These are phyloP conservation scores for Sycophila sp. DNA, from an alignment of 1,140 invertebrate genomes.

Conservation along the genomic window DNA sequence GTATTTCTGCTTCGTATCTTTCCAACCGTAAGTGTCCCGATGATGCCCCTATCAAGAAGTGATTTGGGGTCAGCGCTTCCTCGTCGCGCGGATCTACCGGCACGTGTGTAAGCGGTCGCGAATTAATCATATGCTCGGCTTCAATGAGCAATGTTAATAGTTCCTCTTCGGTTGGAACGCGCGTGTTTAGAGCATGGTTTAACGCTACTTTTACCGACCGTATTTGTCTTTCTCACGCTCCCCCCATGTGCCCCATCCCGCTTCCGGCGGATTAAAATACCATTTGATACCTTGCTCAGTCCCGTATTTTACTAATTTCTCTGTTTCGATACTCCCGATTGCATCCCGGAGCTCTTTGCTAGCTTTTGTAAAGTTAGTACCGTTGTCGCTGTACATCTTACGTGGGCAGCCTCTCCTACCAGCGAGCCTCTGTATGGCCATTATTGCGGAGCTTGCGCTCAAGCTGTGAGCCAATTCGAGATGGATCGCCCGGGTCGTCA, in stretches of 20 bases:
- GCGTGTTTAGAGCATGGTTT: not conserved
- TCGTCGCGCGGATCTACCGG: not conserved
- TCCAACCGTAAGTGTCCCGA: not conserved
- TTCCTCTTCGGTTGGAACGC: not conserved
- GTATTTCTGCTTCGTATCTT: not conserved
- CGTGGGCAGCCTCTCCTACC: not conserved
- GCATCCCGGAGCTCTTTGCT: too few species aligned
- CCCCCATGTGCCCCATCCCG: too few species aligned
- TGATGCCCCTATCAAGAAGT: not conserved
- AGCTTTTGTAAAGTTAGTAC: not conserved
- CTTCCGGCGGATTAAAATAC: too few species aligned
- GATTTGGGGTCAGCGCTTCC: not conserved
- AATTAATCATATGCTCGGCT: not conserved
- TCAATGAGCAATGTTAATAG: not conserved
- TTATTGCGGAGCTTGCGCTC: not conserved
- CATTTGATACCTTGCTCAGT: too few species aligned
- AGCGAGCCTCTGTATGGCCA: not conserved
- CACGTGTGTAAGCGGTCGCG: not conserved
- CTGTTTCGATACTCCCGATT: too few species aligned
- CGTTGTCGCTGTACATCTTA: not conserved
- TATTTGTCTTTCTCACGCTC: too few species aligned
- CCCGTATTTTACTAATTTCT: too few species aligned
- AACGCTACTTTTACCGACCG: not conserved
- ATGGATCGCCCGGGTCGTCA: not conserved
- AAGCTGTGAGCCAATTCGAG: not conserved